Base-by-base conservation (phyloP, 2,888 invertebrate species). In the Sesamia inferens region DNA sequence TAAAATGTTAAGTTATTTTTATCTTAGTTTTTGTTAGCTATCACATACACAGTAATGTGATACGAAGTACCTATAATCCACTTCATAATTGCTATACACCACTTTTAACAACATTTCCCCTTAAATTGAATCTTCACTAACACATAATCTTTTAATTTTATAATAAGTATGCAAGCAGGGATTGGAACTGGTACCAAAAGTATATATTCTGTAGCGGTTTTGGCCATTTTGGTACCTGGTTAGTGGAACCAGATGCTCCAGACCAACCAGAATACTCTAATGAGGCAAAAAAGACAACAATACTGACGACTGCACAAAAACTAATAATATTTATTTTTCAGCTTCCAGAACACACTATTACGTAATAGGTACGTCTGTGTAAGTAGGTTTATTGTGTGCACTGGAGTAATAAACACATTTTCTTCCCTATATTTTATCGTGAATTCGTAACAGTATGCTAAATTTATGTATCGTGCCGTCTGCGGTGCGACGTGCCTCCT, bases 401-500 rank as follows among this genome's bases (percentile, higher is more conserved):
- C 55, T 76, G 39, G n/a, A 75, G 74, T 76, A 81, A 78, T 82
- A 87, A 78, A 85, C 68, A 74, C 75, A 79, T 78, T 85, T 74
- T 67, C 64, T 77, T 86, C 58, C 74, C 74, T 63, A 78, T 68
- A 71, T 78, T 79, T 76, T 76, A 80, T 77, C 58, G 65, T 70
- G 68, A 76, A 73, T 85, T 62, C 69, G 76, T 73, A 82, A 82
- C 80, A 74, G 75, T 74, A 84, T 85, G 78, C 68, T 79, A 85
- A 87, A 88, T 87, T 86, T 85, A 87, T 87, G 87, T 88, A 77
- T 80, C 81, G 81, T 87, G 75, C 82, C 84, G 85, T 80, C 81
- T 84, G 85, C 82, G 68, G 69, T 79, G 85, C 87, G 85, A 85
- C 84, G 85, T 90, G 88, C 86, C 84, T 88, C 86, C 84, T 84